Conservation (phyloP, 2,797 vertebrate genomes). For the Coreius guichenoti region DNA sequence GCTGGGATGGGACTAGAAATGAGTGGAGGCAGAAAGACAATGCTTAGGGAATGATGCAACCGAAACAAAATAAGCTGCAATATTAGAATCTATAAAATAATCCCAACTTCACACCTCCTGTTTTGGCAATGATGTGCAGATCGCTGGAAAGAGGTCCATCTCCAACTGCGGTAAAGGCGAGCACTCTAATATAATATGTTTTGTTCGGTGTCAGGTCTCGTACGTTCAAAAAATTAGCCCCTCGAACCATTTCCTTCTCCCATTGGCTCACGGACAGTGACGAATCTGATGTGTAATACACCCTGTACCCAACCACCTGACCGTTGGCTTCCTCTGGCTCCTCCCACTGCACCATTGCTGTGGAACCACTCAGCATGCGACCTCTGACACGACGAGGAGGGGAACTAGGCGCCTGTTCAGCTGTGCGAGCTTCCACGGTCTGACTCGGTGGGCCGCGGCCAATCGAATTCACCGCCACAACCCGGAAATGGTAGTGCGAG, state of each 20-base stretch:
- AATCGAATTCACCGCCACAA: conserved; percentile 96
- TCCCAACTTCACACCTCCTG: conserved; percentile 84
- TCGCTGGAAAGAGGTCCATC: conserved; percentile 96
- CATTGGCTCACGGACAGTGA: conserved; percentile 92
- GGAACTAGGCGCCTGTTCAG: conserved; percentile 96
- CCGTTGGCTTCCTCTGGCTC: conserved; percentile 97
- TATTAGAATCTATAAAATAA: conserved; percentile 14
- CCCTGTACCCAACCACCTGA: conserved; percentile 96
- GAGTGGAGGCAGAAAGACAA: conserved; percentile 31
- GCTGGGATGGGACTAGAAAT: conserved; percentile 91
- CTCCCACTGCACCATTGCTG: conserved; percentile 98
- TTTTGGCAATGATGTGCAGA: conserved; percentile 97
- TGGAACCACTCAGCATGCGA: conserved; percentile 96
- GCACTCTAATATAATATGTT: conserved; percentile 94
- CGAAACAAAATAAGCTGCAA: conserved; percentile 31
- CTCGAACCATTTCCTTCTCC: conserved; percentile 97
- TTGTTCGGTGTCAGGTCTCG: conserved; percentile 93
- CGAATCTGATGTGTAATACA: conserved; percentile 95
- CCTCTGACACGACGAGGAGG: conserved; percentile 94
- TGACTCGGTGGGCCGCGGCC: conserved; percentile 94
- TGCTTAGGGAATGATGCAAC: conserved; percentile 22
- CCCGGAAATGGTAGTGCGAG: conserved; percentile 95
- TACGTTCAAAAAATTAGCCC: conserved; percentile 93
- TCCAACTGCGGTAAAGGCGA: conserved; percentile 98
- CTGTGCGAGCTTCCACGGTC: conserved; percentile 91